phyloP scores from a whole-genome alignment of 2,797 vertebrate species.

The Odontamblyopus lacepedii region DNA sequence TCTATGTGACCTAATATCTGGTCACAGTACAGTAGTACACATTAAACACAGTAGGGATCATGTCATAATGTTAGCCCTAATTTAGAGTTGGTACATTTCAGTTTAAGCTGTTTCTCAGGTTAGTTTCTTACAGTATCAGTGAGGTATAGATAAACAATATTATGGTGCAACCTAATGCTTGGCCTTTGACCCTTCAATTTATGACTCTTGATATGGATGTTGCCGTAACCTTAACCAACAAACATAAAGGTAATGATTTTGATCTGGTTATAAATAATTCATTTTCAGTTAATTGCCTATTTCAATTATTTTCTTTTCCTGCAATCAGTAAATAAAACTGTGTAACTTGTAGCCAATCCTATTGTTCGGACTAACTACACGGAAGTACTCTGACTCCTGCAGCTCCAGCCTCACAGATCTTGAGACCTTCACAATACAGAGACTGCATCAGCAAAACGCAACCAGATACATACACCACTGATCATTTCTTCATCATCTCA shows the following conservation, averaged over 20 bases:
- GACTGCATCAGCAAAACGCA: constrained; percentile 5
- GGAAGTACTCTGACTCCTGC: constrained; percentile 84
- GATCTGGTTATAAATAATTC: no score
- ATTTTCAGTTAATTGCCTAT: background rate
- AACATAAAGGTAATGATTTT: no score
- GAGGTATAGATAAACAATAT: constrained; percentile 19
- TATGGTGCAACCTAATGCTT: constrained; percentile 31
- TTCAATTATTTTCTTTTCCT: background rate
- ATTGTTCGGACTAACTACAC: constrained; percentile 72
- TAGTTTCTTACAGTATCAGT: constrained; percentile 21
- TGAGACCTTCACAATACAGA: constrained; percentile 74
- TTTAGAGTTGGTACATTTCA: constrained; percentile 11
- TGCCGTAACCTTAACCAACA: no score
- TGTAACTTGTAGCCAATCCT: constrained; percentile 72
- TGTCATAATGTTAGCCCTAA: constrained; percentile 11
- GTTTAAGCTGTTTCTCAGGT: constrained; percentile 26
- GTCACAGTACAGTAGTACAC: background rate
- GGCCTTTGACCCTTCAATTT: constrained; percentile 26
- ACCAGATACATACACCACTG: background rate
- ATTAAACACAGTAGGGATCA: background rate
- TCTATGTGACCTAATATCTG: background rate
- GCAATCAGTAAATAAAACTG: constrained; percentile 44
- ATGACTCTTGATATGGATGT: background rate
- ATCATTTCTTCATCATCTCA: constrained; percentile 30
- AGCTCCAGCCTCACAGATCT: constrained; percentile 78